Base-by-base conservation (phyloP, 2,888 invertebrate species). In the Cephalotes varians region DNA sequence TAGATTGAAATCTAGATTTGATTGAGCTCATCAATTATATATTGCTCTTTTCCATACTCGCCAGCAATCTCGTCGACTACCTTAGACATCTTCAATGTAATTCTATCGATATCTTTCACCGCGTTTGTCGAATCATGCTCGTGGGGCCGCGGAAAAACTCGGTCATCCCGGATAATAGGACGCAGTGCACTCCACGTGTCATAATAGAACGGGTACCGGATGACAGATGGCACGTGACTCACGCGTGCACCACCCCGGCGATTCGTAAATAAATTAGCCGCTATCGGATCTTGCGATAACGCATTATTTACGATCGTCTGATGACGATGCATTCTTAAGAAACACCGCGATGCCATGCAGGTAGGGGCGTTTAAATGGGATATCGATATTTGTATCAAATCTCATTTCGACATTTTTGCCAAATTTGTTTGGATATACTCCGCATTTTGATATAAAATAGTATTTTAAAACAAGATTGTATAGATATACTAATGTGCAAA, bases 141-240 rank as follows among this genome's bases (percentile, higher is more conserved):
- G 47, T 21, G 18, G 44, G 34, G 60, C 21, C n/a, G 18, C 28
- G 10, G 40, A 79, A 84, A 81, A 76, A 83, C 25, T 69, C 31
- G 86, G 84, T 87, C 84, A 90, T 86, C 69, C 79, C 56, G 71
- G 76, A 84, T 85, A 88, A 89, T 80, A 79, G 74, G 74, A 18
- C 34, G 31, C 77, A 74, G 81, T 80, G 86, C 69, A 88, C 85
- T 88, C 71, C 84, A 86, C 71, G 77, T 90, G 90, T 92, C 90
- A 92, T 92, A 93, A 94, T 91, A 92, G 90, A 91, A 81, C 79
- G 85, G 82, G 88, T 84, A 73, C 84, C 80, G 74, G 44, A 77
- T 83, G 92, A 92, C 94, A 94, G 94, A 94, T 94, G 94, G 94
- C 94, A 93, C 93, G 94, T 94, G 94, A 94, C 93, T 94, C 94